Percentiles rank a stretch among this genome's conserved stretches.
Evolutionary conservation across 1,140 invertebrate genomes (phyloP).

Genomic region (Melitaea cinxia): DNA sequence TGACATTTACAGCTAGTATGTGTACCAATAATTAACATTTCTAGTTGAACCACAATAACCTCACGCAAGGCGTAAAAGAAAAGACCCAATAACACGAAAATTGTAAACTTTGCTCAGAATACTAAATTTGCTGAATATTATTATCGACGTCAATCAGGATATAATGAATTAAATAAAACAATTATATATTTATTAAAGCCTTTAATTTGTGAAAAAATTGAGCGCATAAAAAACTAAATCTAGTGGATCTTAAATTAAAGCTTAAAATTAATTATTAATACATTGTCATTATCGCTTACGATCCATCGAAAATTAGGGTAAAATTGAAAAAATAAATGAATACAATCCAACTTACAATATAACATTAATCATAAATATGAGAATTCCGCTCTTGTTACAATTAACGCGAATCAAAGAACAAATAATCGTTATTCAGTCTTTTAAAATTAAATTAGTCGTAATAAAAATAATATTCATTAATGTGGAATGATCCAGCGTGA

Average conservation of each 20-base stretch:
- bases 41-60: too few species aligned
- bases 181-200: constrained; percentile 52
- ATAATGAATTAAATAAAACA: constrained; percentile 41
- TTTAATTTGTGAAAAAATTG: constrained; percentile 74
- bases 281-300: constrained; percentile 28
- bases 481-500: constrained; percentile 21
- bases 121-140: too few species aligned
- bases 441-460: constrained; percentile 32
- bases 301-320: constrained; percentile 13
- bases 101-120: too few species aligned
- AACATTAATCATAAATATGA: constrained; percentile 7
- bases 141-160: too few species aligned
- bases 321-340: constrained; percentile 28
- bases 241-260: constrained; percentile 37
- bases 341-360: constrained; percentile 29
- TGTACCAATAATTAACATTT: too few species aligned
- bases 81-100: too few species aligned
- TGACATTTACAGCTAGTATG: too few species aligned
- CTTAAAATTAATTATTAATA: constrained; percentile 28
- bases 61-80: too few species aligned
- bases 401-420: constrained; percentile 31
- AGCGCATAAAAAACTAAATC: constrained; percentile 67
- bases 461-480: constrained; percentile 30
- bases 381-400: constrained; percentile 11
- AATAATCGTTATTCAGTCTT: constrained; percentile 51